These are phyloP conservation scores for Trididemnum miniatum DNA, from an alignment of 23 tunicate genomes.

Conservation along the genomic window DNA sequence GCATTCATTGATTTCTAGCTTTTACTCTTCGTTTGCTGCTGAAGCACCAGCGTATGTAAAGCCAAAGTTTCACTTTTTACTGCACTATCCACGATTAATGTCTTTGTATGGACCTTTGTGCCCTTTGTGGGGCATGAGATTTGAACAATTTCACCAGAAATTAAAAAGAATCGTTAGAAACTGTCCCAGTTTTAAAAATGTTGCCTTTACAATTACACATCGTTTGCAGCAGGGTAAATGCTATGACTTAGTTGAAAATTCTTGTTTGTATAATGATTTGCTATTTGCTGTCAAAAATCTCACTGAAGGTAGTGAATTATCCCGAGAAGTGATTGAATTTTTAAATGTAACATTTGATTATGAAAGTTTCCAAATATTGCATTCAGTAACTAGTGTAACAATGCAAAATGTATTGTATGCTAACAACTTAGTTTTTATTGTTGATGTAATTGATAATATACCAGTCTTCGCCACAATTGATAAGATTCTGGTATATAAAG, in stretches of 20 bases:
- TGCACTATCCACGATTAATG: constrained; percentile 29
- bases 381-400: background rate
- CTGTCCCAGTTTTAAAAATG: constrained; percentile 23
- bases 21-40: background rate
- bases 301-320: background rate
- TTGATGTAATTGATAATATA: constrained; percentile 14
- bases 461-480: constrained; percentile 12
- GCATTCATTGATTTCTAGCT: background rate
- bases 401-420: constrained; percentile 14
- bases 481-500: background rate
- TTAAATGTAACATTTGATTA: background rate
- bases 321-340: constrained; percentile 14
- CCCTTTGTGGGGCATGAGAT: constrained; percentile 24
- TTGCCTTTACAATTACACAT: constrained; percentile 1
- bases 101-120: constrained; percentile 26
- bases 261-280: background rate
- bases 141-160: constrained; percentile 46
- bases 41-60: background rate
- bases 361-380: no score
- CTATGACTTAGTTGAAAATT: background rate
- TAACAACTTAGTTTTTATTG: background rate
- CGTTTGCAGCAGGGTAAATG: constrained; percentile 3
- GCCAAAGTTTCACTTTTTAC: constrained; percentile 38
- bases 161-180: constrained; percentile 9
- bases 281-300: background rate